phyloP scores from a whole-genome alignment of 2,888 invertebrate species.

The Nasonia oneida region DNA sequence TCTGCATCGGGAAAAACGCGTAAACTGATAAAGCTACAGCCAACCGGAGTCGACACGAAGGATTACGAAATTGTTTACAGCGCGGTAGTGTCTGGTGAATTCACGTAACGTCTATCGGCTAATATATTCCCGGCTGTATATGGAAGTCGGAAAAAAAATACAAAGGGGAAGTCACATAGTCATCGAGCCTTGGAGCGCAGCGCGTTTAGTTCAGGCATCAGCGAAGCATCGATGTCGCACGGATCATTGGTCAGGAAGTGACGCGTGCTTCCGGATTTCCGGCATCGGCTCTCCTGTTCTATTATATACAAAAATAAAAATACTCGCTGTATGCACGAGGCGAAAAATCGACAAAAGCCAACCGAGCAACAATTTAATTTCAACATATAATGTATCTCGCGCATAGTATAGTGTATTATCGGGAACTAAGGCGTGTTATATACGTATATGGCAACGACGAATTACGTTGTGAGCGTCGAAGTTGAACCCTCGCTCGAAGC shows the following conservation, averaged over 20 bases:
- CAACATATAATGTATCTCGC: too few species aligned
- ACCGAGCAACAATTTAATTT: neutral
- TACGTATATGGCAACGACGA: neutral
- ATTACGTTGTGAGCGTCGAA: neutral
- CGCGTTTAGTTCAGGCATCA: neutral
- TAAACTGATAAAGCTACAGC: too few species aligned
- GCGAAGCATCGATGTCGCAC: constrained; percentile 63
- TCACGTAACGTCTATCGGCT: neutral
- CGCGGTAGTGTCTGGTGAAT: neutral
- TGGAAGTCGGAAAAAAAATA: neutral
- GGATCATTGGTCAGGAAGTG: constrained; percentile 73
- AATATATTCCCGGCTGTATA: neutral
- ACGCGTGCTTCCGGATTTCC: constrained; percentile 73
- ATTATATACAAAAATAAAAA: constrained; percentile 6
- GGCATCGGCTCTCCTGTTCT: constrained; percentile 7
- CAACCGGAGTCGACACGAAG: too few species aligned
- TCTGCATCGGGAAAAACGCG: neutral
- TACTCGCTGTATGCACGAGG: neutral
- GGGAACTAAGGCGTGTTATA: neutral
- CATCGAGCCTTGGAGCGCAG: neutral
- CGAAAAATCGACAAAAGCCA: neutral
- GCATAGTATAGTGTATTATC: too few species aligned
- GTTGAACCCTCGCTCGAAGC: constrained; percentile 6
- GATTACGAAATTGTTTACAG: neutral
- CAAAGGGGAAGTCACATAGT: constrained; percentile 16